Evolutionary conservation across 2,113 vertebrate species (phyloP).

Genomic region (Lepus timidus): DNA sequence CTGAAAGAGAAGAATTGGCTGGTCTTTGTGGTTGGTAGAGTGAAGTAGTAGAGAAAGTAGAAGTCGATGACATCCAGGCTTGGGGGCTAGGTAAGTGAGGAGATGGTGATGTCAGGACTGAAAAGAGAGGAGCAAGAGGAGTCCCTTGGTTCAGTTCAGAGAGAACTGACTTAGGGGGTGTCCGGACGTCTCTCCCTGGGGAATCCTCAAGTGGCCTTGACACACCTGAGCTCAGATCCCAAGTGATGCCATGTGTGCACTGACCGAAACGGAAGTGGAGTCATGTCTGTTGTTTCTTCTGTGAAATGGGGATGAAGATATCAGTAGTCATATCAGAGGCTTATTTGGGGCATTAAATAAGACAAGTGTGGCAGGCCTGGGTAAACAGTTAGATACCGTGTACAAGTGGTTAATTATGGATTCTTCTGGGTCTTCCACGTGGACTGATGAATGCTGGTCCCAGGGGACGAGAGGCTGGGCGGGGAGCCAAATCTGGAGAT

Average conservation of each 20-base stretch:
- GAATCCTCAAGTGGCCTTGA: neutral
- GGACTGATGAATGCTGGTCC: neutral
- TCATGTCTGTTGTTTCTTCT: neutral
- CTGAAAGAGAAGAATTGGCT: neutral
- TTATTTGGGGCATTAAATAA: slow-evolving; percentile 3
- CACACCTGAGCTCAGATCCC: neutral
- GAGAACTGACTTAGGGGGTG: neutral
- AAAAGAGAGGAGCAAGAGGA: neutral
- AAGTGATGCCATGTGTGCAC: neutral
- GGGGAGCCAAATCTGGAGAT: slow-evolving; percentile 41
- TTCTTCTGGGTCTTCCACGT: slow-evolving; percentile 27
- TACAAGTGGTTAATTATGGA: slow-evolving; percentile 7
- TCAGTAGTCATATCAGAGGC: neutral
- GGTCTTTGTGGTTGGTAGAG: neutral
- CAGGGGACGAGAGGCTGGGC: slow-evolving; percentile 38
- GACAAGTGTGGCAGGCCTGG: neutral
- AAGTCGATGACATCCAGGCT: neutral
- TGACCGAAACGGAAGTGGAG: neutral
- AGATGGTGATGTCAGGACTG: neutral
- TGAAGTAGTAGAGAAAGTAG: neutral
- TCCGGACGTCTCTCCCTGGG: neutral
- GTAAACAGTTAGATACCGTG: neutral
- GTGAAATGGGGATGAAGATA: neutral
- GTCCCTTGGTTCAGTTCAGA: neutral
- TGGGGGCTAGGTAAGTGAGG: neutral